Evolutionary conservation across 1,140 invertebrate genomes (phyloP), one percentile per base, ranked within the genome.

Genomic region (Meloidogyne hapla): DNA sequence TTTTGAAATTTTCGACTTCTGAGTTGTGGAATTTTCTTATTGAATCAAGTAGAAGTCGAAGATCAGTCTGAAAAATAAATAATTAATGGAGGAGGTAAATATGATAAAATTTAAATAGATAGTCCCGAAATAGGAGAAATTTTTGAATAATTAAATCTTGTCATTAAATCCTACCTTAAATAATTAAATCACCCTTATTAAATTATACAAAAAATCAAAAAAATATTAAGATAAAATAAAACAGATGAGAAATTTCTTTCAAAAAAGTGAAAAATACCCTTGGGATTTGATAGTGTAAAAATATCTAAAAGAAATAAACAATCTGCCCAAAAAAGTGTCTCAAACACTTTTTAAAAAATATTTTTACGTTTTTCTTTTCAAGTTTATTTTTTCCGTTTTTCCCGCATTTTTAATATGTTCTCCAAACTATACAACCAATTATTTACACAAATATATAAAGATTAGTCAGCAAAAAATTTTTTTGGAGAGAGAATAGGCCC

Each of bases 31-130:
- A 64, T 40, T 15, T 64, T 73, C 56, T 56, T 21, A 73, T 6
- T 18, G 56, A 61, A 6, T 63, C 71, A 23, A 73, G 38, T 15
- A 73, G n/a, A 9, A 61, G 42, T 21, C 33, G 48, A n/a, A 73
- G 71, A 21, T 73, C 56, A 40, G 61, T 38, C 71, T 73, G 71
- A 63, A 73, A 73, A 73, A 25, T 1, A 9, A 63, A 33, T 23
- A 15, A 69, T 21, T 23, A 33, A 38, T 68, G 5, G 21, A 9
- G 12, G 18, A 26, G 10, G 45, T 2, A 28, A 68, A 23, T 40
- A 10, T 8, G 26, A 25, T n/a, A 18, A 23, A 68, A 68, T 68
- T 42, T 42, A 33, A 25, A 68, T 33, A 26, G 66, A 33, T n/a
- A n/a, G n/a, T n/a, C n/a, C n/a, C n/a, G n/a, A n/a, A n/a, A n/a